A percentile compares a stretch with the other conserved stretches of the same genome.
Conservation (phyloP, 2,113 vertebrate genomes). For the Bubo bubo region DNA sequence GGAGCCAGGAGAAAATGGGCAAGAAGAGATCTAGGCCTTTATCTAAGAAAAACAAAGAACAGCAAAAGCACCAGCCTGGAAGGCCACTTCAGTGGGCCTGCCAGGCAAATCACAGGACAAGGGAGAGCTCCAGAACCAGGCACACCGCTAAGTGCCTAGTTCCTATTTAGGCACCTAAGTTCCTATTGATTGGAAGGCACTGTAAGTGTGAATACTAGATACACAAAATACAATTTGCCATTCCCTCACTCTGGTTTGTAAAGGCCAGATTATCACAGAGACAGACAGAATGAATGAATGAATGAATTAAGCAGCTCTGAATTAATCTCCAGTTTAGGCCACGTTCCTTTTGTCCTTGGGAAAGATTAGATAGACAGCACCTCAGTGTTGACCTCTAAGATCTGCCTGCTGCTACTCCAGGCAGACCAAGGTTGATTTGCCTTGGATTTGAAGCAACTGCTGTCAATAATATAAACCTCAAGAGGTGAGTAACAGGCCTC, state of each 20-base stretch:
- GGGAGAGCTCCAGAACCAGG: not conserved
- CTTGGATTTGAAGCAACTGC: slow-evolving; percentile 14
- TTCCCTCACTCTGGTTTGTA: not conserved
- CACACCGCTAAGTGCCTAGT: not conserved
- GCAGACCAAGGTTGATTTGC: not conserved
- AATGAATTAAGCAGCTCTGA: not conserved
- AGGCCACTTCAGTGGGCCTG: not conserved
- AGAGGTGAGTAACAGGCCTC: not conserved
- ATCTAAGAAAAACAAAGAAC: not conserved
- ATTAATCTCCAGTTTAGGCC: not conserved
- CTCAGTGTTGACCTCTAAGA: not conserved
- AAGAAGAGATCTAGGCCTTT: not conserved
- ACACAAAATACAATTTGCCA: not conserved
- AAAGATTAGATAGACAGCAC: not conserved
- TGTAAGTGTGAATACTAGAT: not conserved
- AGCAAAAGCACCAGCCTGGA: not conserved
- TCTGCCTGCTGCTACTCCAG: not conserved
- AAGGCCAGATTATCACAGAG: not conserved
- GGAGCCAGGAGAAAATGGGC: not conserved
- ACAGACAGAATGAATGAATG: not conserved
- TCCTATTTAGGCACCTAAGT: not conserved
- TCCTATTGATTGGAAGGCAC: not conserved
- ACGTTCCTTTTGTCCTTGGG: not conserved
- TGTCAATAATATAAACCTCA: slow-evolving; percentile 17
- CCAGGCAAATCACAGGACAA: not conserved